Percentiles rank a stretch among this genome's conserved stretches.
These are phyloP conservation scores for Atherinomorus stipes DNA, from an alignment of 2,113 vertebrate species.

Conservation along the genomic window DNA sequence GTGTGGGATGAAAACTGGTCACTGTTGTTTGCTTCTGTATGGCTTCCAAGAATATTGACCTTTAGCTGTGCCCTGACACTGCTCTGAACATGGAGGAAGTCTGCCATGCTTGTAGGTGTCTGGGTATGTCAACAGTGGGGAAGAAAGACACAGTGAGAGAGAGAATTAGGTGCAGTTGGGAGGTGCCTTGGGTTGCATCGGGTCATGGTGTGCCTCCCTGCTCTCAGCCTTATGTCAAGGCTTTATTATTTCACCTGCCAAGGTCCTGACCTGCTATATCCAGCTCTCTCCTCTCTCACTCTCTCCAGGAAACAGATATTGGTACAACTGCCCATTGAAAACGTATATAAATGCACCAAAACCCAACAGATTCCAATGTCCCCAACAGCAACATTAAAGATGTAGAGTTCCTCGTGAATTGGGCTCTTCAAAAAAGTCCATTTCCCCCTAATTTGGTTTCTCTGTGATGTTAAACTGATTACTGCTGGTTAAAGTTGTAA, in stretches of 20 bases:
- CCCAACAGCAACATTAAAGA: not conserved
- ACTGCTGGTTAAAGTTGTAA: not conserved
- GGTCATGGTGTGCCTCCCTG: conserved; percentile 62
- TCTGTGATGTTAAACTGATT: not conserved
- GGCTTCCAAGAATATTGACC: conserved; percentile 54
- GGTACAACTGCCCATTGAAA: conserved; percentile 21
- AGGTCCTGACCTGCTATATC: conserved; percentile 63
- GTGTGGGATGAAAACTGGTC: conserved; percentile 15
- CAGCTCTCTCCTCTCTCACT: conserved; percentile 2
- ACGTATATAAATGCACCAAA: not conserved
- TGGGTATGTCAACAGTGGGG: conserved; percentile 61
- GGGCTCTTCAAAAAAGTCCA: not conserved
- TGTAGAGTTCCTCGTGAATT: not conserved
- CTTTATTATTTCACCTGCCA: conserved; percentile 72
- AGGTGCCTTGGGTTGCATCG: conserved; percentile 51
- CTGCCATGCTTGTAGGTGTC: conserved; percentile 64
- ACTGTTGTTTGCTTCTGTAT: not conserved
- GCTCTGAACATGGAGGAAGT: conserved; percentile 53
- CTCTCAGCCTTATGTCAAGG: conserved; percentile 73
- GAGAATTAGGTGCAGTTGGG: conserved; percentile 63
- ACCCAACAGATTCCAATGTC: not conserved
- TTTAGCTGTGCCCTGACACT: conserved; percentile 65
- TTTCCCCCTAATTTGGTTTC: not conserved
- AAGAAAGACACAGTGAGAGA: conserved; percentile 53
- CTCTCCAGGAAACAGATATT: conserved; percentile 22